Evolutionary conservation across 1,140 invertebrate genomes (phyloP).

Genomic region (Cydia fagiglandana): DNA sequence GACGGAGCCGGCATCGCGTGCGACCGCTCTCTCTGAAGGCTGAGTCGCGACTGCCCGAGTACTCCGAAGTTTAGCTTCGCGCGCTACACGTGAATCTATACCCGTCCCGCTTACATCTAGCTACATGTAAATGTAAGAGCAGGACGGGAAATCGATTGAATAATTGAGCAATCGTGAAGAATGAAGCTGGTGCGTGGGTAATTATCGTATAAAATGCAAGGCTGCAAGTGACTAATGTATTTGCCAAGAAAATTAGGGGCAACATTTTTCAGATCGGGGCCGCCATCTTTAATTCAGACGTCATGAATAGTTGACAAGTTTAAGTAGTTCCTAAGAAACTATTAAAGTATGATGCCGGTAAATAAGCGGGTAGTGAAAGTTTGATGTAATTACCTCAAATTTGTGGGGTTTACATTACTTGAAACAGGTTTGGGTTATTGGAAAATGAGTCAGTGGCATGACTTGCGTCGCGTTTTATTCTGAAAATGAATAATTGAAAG

Average conservation of each 20-base stretch:
- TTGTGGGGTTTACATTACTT: neutral
- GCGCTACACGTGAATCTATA: constrained; percentile 39
- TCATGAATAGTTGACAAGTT: constrained; percentile 64
- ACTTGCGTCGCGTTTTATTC: neutral
- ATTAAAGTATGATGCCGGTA: constrained; percentile 26
- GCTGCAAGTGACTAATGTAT: constrained; percentile 61
- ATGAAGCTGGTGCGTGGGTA: constrained; percentile 59
- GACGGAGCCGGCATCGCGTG: constrained; percentile 66
- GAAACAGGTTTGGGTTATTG: neutral
- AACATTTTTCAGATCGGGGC: constrained; percentile 54
- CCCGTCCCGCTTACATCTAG: constrained; percentile 44
- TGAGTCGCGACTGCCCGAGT: constrained; percentile 54
- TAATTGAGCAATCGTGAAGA: constrained; percentile 64
- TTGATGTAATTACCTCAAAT: constrained; percentile 16
- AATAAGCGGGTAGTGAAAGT: constrained; percentile 11
- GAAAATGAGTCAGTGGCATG: neutral
- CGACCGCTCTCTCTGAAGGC: constrained; percentile 54
- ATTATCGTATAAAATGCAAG: constrained; percentile 63
- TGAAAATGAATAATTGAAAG: neutral
- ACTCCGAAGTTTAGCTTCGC: constrained; percentile 38
- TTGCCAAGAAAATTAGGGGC: constrained; percentile 64
- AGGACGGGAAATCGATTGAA: constrained; percentile 59
- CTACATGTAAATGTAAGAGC: constrained; percentile 32
- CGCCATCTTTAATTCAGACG: constrained; percentile 59
- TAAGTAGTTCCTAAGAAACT: constrained; percentile 43